Evolutionary conservation across 2,888 invertebrate genomes (phyloP).

Genomic region (Coenonympha arcania): DNA sequence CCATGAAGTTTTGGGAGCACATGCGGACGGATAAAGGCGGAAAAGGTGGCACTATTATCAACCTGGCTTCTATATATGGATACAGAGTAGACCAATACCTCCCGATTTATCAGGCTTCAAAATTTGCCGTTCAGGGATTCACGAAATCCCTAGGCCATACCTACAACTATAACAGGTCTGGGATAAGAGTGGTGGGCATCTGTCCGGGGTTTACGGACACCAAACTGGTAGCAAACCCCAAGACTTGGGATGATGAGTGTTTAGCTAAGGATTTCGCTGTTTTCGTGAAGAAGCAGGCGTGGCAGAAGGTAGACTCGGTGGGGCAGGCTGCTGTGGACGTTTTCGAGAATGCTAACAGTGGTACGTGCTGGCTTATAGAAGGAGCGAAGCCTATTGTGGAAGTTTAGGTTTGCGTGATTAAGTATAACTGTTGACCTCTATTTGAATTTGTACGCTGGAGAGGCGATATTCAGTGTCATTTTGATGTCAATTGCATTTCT

Average conservation of each 20-base stretch:
- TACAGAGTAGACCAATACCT: constrained; percentile 61
- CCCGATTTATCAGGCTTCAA: constrained; percentile 76
- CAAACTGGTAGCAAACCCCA: constrained; percentile 29
- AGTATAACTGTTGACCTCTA: not conserved
- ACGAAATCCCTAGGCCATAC: constrained; percentile 62
- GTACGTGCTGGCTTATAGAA: constrained; percentile 70
- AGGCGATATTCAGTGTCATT: too few species aligned
- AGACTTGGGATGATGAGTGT: constrained; percentile 27
- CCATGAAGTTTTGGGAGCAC: constrained; percentile 71
- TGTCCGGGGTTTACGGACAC: constrained; percentile 73
- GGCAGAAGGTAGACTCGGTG: constrained; percentile 45
- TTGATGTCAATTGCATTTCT: too few species aligned
- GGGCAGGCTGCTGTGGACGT: constrained; percentile 44
- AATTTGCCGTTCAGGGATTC: constrained; percentile 66
- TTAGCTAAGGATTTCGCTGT: constrained; percentile 29
- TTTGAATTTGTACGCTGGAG: too few species aligned
- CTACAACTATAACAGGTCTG: constrained; percentile 58
- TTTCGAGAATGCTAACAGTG: constrained; percentile 57
- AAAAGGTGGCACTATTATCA: constrained; percentile 77
- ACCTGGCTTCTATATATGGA: constrained; percentile 77
- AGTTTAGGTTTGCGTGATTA: constrained; percentile 13
- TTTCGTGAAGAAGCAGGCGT: constrained; percentile 32
- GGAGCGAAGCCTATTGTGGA: constrained; percentile 42
- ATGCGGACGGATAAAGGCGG: constrained; percentile 74
- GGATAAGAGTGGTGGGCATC: constrained; percentile 68